Conservation (phyloP, 2,797 vertebrate genomes). For the Capromys pilorides region DNA sequence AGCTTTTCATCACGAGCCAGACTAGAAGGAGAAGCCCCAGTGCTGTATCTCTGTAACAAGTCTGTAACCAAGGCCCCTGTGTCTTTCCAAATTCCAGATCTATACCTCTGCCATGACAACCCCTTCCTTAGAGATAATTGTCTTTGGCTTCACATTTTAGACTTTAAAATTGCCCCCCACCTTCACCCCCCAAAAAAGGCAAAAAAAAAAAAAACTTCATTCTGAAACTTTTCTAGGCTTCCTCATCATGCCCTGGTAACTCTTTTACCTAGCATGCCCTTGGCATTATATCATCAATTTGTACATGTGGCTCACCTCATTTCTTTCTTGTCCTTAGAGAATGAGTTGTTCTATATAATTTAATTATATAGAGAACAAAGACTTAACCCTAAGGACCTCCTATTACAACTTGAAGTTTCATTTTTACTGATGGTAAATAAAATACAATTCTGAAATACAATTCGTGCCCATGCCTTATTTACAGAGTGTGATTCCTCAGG, state of each 20-base stretch:
- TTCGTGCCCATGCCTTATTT: not conserved
- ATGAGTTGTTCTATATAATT: constrained; percentile 48
- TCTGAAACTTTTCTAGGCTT: constrained; percentile 1
- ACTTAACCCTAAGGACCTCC: constrained; percentile 33
- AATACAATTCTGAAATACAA: constrained; percentile 10
- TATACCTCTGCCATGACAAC: not conserved
- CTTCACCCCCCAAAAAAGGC: no score
- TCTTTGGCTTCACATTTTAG: constrained; percentile 35
- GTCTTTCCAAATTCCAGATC: not conserved
- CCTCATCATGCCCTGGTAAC: not conserved
- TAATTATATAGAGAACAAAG: constrained; percentile 51
- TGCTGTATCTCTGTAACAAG: not conserved
- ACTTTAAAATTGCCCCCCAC: constrained; percentile 13
- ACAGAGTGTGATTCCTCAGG: not conserved
- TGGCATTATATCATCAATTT: not conserved
- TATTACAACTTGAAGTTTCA: constrained; percentile 44
- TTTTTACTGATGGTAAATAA: constrained; percentile 46
- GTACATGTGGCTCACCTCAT: not conserved
- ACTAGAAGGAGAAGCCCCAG: not conserved
- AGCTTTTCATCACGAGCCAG: not conserved
- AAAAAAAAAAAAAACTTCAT: not conserved
- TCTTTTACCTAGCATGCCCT: not conserved
- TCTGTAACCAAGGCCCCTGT: not conserved
- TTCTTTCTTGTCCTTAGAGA: constrained; percentile 44
- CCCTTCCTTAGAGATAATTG: not conserved